Evolutionary conservation across 2,888 invertebrate species (phyloP).

Genomic region (Zonitis immaculata): DNA sequence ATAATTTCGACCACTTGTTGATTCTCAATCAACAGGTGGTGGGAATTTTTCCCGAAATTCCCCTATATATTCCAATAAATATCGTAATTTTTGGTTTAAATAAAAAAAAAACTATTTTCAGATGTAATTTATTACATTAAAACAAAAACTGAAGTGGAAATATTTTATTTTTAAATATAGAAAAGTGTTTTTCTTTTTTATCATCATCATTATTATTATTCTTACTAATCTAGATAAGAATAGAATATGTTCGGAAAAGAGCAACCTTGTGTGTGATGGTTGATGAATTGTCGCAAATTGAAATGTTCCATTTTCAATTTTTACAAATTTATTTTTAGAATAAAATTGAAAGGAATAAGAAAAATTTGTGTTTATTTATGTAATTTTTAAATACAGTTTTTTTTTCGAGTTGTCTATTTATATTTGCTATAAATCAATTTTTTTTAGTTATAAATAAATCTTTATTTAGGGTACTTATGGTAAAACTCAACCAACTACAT

Average conservation of each 20-base stretch:
- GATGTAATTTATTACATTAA: too few relatives aligned
- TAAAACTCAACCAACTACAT: conserved; percentile 40
- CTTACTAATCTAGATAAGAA: not conserved
- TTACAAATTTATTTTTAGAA: not conserved
- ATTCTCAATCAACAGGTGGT: conserved; percentile 37
- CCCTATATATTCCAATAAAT: not conserved
- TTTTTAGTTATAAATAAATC: too few relatives aligned
- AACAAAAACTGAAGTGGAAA: not conserved
- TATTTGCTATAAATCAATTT: not conserved
- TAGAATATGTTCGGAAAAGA: not conserved
- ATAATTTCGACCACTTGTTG: conserved; percentile 38
- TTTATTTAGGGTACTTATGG: conserved; percentile 45
- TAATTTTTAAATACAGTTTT: too few relatives aligned
- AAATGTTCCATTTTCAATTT: not conserved
- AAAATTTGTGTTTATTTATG: too few relatives aligned
- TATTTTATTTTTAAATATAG: not conserved
- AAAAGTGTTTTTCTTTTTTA: not conserved
- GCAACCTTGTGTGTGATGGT: not conserved
- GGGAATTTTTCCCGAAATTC: not conserved
- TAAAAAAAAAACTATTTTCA: too few relatives aligned
- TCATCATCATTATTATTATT: too few relatives aligned
- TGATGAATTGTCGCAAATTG: not conserved
- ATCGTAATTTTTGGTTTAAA: too few relatives aligned
- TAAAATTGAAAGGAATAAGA: not conserved
- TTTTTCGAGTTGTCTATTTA: conserved; percentile 9